phyloP scores from a whole-genome alignment of 2,888 invertebrate genomes.

The Anoplius nigerrimus region DNA sequence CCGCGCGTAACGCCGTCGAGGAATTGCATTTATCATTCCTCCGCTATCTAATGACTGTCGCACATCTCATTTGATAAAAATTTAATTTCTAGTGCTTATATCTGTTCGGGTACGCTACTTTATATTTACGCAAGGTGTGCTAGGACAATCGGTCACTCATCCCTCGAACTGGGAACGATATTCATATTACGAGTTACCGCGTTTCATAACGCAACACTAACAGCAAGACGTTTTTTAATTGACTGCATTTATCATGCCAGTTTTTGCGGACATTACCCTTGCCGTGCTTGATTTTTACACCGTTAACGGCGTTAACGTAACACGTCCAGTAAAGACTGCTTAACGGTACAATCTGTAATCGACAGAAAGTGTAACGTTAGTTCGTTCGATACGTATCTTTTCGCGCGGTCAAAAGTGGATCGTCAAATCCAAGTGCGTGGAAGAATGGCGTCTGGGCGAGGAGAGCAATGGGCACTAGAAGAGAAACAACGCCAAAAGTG shows the following conservation, averaged over 20 bases:
- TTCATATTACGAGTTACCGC: too few relatives aligned
- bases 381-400: constrained; percentile 8
- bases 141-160: too few relatives aligned
- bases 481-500: neutral
- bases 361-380: neutral
- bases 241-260: too few relatives aligned
- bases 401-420: neutral
- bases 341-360: constrained; percentile 12
- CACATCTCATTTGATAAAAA: too few relatives aligned
- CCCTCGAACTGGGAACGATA: too few relatives aligned
- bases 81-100: too few relatives aligned
- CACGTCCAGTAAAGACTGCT: constrained; percentile 6
- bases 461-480: neutral
- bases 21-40: too few relatives aligned
- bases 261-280: constrained; percentile 1
- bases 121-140: too few relatives aligned
- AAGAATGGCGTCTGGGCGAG: neutral
- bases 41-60: too few relatives aligned
- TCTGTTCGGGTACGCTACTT: too few relatives aligned
- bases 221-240: too few relatives aligned
- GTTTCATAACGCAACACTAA: too few relatives aligned
- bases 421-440: neutral
- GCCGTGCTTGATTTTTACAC: constrained; percentile 4
- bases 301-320: constrained; percentile 21
- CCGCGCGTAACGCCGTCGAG: constrained; percentile 12